Evolutionary conservation across 2,113 vertebrate genomes (phyloP).

Genomic region (Eulemur rufifrons): DNA sequence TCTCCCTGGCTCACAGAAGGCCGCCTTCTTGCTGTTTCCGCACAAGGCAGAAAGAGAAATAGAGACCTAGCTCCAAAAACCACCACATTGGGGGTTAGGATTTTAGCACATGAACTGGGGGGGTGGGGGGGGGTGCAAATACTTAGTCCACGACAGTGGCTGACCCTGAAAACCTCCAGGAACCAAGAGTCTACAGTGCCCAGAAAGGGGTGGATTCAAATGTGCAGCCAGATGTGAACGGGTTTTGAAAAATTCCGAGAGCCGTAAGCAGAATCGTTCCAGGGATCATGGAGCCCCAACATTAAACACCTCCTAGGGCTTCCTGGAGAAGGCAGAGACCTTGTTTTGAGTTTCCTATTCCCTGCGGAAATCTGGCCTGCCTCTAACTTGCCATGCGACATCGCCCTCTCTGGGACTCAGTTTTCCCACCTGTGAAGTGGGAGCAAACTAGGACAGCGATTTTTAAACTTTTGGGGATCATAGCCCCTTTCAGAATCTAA

Average conservation of each 20-base stretch:
- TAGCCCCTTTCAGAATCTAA: neutral
- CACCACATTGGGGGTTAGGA: neutral
- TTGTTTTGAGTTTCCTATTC: accelerated
- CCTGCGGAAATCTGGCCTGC: neutral
- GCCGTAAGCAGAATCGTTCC: neutral
- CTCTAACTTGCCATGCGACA: neutral
- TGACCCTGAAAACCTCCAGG: neutral
- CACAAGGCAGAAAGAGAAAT: too few species aligned
- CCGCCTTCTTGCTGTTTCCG: neutral
- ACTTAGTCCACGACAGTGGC: too few species aligned
- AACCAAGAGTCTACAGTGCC: neutral
- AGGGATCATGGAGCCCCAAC: accelerated
- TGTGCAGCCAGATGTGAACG: neutral
- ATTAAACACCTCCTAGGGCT: neutral
- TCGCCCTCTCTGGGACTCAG: neutral
- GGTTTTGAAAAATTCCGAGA: neutral
- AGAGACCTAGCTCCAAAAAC: neutral
- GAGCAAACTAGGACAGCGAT: neutral
- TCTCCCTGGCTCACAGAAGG: neutral
- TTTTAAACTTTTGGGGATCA: neutral
- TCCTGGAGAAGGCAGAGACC: neutral
- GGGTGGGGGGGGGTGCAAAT: too few species aligned
- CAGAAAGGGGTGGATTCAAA: neutral
- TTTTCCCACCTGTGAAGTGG: neutral
- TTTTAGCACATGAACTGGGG: too few species aligned